Conservation (phyloP, 2,888 invertebrate species). For the Sepioteuthis lessoniana region DNA sequence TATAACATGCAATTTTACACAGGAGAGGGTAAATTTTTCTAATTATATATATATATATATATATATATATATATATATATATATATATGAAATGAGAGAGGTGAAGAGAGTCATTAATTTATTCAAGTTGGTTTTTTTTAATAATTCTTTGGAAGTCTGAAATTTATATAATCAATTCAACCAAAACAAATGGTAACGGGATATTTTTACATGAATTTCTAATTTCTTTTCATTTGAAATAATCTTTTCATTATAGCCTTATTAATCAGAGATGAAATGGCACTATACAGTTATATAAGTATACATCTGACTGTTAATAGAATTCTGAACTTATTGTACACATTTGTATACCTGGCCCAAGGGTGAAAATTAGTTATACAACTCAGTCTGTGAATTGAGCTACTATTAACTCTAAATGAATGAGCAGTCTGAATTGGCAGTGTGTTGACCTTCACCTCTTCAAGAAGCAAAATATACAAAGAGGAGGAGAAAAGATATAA, state of each 20-base stretch:
- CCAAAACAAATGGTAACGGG: not conserved
- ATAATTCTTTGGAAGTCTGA: not conserved
- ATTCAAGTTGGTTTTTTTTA: too few species aligned
- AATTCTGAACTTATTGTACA: not conserved
- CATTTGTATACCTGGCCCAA: not conserved
- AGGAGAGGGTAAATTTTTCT: too few species aligned
- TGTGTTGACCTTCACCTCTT: conserved; percentile 13
- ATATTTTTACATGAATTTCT: not conserved
- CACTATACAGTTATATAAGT: not conserved
- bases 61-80: too few species aligned
- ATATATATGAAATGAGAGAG: too few species aligned
- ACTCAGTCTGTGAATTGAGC: not conserved
- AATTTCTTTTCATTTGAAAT: not conserved
- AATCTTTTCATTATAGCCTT: not conserved
- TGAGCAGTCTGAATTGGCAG: not conserved
- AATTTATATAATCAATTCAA: not conserved
- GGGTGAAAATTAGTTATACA: not conserved
- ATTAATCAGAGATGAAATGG: not conserved
- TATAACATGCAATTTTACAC: too few species aligned
- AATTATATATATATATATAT: not conserved
- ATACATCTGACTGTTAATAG: not conserved
- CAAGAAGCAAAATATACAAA: not conserved
- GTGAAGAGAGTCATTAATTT: too few species aligned
- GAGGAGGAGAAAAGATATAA: not conserved
- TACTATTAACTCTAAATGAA: not conserved